Evolutionary conservation across 2,888 invertebrate species (phyloP).

Genomic region (Sphecodes monilicornis): DNA sequence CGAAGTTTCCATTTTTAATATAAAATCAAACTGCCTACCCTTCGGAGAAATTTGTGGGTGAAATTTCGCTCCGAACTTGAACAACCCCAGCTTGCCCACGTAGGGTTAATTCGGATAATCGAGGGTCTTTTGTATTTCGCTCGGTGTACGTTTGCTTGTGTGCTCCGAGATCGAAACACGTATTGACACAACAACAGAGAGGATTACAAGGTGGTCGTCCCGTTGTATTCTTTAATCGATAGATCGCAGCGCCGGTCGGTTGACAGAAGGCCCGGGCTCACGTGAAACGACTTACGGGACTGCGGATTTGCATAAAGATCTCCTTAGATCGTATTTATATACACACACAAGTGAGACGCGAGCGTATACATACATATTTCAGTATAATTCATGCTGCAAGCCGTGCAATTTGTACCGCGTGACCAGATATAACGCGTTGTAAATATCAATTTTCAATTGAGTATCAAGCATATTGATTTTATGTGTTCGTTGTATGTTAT

Average conservation of each 20-base stretch:
- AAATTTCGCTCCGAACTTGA: background rate
- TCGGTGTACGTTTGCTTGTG: background rate
- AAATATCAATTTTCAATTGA: conserved; percentile 9
- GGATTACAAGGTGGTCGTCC: background rate
- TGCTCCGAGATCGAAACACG: background rate
- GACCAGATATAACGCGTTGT: background rate
- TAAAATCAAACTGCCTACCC: too few species aligned
- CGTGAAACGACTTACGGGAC: background rate
- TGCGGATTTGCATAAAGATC: conserved; percentile 8
- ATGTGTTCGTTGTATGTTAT: background rate
- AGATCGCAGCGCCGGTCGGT: background rate
- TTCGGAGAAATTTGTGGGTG: background rate
- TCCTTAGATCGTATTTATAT: background rate
- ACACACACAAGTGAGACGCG: background rate
- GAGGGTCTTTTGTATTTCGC: background rate
- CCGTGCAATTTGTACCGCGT: background rate
- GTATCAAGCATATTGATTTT: conserved; percentile 2
- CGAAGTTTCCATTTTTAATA: background rate
- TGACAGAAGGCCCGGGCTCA: background rate
- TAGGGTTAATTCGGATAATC: background rate
- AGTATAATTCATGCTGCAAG: background rate
- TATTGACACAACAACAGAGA: background rate
- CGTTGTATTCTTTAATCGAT: conserved; percentile 1
- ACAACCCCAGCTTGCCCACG: background rate
- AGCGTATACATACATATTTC: background rate